Evolutionary conservation across 2,888 invertebrate species (phyloP).

Genomic region (Thymelicus lineola): DNA sequence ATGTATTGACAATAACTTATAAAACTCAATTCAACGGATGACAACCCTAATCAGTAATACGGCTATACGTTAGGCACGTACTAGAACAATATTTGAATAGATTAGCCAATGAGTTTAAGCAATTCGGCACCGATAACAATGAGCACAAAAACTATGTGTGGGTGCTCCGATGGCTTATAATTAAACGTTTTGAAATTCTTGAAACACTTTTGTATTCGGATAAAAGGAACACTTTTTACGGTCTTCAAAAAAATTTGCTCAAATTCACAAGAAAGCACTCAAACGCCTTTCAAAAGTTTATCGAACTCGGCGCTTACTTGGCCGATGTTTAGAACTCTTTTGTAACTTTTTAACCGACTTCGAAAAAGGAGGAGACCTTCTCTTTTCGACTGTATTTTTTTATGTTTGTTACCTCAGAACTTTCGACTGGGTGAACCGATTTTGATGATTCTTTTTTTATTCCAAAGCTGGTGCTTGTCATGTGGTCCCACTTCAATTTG

Average conservation of each 20-base stretch:
- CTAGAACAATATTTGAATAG: conserved; percentile 35
- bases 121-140: conserved; percentile 29
- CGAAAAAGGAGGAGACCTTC: no score
- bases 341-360: no score
- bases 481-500: no score
- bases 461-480: no score
- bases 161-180: conserved; percentile 21
- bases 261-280: no score
- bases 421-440: no score
- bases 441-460: no score
- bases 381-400: no score
- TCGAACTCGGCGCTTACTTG: neutral
- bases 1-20: no score
- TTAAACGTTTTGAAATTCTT: conserved; percentile 18
- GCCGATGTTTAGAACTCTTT: neutral
- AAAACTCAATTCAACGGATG: neutral
- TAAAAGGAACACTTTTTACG: neutral
- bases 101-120: conserved; percentile 25
- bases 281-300: conserved; percentile 3
- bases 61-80: conserved; percentile 3
- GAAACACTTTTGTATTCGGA: neutral
- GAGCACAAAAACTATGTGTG: conserved; percentile 29
- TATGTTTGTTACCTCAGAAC: no score
- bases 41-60: neutral
- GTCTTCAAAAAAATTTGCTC: no score